These are phyloP conservation scores for Megalops atlanticus DNA, from an alignment of 2,113 vertebrate genomes.

Conservation along the genomic window DNA sequence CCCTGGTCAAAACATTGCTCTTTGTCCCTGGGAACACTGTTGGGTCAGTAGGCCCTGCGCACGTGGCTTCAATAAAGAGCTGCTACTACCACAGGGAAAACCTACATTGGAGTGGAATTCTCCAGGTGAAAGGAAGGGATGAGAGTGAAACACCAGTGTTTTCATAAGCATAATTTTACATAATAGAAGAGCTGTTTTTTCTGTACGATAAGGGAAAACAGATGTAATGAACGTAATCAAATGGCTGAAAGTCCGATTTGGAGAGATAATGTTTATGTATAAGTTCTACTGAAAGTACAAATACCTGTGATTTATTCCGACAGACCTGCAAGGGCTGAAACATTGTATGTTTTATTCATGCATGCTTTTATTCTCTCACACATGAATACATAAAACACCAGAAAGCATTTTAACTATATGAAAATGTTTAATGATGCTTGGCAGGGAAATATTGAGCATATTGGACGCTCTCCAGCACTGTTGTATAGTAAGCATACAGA, in stretches of 20 bases:
- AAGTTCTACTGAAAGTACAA: slow-evolving; percentile 62
- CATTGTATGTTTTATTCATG: slow-evolving; percentile 46
- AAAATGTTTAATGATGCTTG: background rate
- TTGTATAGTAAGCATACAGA: no score
- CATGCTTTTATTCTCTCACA: slow-evolving; percentile 1
- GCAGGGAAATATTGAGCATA: background rate
- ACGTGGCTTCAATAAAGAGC: slow-evolving; percentile 73
- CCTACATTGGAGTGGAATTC: slow-evolving; percentile 67
- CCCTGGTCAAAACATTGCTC: no score
- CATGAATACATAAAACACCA: background rate
- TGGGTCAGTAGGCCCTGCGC: slow-evolving; percentile 48
- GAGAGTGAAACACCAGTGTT: slow-evolving; percentile 66
- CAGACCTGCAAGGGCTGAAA: slow-evolving; percentile 40
- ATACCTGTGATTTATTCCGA: slow-evolving; percentile 63
- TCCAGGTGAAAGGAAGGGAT: slow-evolving; percentile 71
- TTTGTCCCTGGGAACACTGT: slow-evolving; percentile 49
- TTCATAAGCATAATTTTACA: slow-evolving; percentile 79
- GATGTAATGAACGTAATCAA: slow-evolving; percentile 76
- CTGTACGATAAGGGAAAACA: slow-evolving; percentile 73
- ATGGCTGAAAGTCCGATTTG: slow-evolving; percentile 71
- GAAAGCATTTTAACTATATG: slow-evolving; percentile 9
- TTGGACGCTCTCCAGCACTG: no score
- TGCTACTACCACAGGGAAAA: slow-evolving; percentile 55
- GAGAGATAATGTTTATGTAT: slow-evolving; percentile 72
- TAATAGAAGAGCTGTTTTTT: slow-evolving; percentile 63